phyloP scores from a whole-genome alignment of 2,888 invertebrate genomes.

The Agapetus fuscipes region DNA sequence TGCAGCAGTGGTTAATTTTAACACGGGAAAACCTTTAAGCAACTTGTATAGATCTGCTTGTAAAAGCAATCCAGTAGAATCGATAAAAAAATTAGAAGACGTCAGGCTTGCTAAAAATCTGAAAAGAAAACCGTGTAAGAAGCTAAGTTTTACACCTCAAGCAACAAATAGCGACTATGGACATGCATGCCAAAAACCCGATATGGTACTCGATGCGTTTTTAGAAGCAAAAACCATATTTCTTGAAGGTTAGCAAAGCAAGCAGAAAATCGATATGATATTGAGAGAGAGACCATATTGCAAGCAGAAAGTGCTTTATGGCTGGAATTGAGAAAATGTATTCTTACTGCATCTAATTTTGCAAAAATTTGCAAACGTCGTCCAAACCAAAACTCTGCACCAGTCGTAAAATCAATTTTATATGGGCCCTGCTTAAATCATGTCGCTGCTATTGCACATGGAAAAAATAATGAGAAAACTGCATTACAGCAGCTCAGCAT shows the following conservation, averaged over 20 bases:
- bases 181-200: constrained; percentile 3
- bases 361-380: constrained; percentile 11
- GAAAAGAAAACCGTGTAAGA: background rate
- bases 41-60: constrained; percentile 16
- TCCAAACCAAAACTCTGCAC: constrained; percentile 6
- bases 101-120: constrained; percentile 12
- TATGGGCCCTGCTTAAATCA: background rate
- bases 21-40: constrained; percentile 18
- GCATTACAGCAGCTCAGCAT: constrained; percentile 11
- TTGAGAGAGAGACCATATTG: constrained; percentile 6
- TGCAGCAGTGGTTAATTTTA: constrained; percentile 26
- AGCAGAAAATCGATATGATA: constrained; percentile 1
- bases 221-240: constrained; percentile 4
- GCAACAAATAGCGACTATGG: constrained; percentile 1
- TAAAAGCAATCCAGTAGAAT: constrained; percentile 10
- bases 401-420: constrained; percentile 6
- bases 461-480: constrained; percentile 11
- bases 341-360: constrained; percentile 13
- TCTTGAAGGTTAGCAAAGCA: constrained; percentile 4
- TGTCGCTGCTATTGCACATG: constrained; percentile 14
- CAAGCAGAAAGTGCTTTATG: constrained; percentile 10
- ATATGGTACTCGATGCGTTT: constrained; percentile 5
- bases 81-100: constrained; percentile 15
- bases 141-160: background rate
- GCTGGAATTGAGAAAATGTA: constrained; percentile 9